Evolutionary conservation across 2,113 vertebrate species (phyloP).

Genomic region (Albula goreensis): DNA sequence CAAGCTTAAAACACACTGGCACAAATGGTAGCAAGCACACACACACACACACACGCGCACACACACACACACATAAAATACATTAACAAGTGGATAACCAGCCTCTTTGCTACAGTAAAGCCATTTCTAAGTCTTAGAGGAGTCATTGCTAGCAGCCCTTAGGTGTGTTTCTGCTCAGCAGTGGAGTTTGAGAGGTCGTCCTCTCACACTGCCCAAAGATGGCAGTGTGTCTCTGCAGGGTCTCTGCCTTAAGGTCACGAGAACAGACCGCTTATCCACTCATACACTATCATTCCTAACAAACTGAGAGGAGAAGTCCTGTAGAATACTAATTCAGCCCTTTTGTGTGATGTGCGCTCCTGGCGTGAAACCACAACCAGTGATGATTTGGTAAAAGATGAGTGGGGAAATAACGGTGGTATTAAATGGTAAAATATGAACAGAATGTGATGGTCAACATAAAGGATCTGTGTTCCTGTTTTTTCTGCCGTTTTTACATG

Average conservation of each 20-base stretch:
- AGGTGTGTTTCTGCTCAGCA: too few species aligned
- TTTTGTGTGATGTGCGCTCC: background rate
- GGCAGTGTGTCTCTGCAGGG: slow-evolving; percentile 19
- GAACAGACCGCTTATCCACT: background rate
- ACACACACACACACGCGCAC: background rate
- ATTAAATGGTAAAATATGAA: background rate
- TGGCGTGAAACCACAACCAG: background rate
- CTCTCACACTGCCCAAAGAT: slow-evolving; percentile 15
- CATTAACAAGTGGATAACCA: background rate
- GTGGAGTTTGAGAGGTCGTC: too few species aligned
- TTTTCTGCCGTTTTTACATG: background rate
- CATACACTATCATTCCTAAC: background rate
- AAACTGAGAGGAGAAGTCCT: background rate
- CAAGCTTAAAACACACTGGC: too few species aligned
- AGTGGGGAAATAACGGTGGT: background rate
- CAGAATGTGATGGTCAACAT: background rate
- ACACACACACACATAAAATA: slow-evolving; percentile 1
- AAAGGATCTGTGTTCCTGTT: background rate
- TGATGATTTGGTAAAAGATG: too few species aligned
- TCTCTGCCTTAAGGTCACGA: background rate
- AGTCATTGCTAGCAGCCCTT: background rate
- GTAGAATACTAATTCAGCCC: background rate
- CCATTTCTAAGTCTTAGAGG: background rate
- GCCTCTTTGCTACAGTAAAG: background rate
- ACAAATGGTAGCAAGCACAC: background rate